phyloP scores from a whole-genome alignment of 2,113 vertebrate species.

The Nothoprocta pentlandii region DNA sequence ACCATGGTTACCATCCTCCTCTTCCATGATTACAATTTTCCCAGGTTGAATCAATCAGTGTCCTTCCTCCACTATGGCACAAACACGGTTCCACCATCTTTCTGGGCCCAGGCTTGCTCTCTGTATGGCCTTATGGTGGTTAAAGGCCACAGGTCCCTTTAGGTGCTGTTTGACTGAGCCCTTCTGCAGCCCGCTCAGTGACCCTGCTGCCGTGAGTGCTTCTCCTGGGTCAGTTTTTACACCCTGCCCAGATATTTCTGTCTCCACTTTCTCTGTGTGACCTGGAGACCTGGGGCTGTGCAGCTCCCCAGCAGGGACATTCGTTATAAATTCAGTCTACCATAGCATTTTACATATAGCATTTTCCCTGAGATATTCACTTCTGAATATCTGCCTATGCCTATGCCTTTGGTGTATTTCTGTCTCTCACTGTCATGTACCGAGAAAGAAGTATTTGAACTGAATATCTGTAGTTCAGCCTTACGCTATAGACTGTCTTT shows the following conservation, averaged over 20 bases:
- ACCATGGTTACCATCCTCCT: neutral
- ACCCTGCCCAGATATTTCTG: neutral
- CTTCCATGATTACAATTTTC: neutral
- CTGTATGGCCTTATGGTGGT: neutral
- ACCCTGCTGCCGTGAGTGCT: neutral
- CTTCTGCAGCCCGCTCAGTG: neutral
- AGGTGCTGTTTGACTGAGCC: neutral
- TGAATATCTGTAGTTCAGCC: neutral
- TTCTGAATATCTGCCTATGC: neutral
- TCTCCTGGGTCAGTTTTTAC: neutral
- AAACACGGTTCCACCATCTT: neutral
- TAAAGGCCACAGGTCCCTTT: neutral
- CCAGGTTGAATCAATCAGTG: neutral
- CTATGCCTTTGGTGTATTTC: neutral
- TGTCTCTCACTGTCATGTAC: neutral
- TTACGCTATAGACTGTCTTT: neutral
- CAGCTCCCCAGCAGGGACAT: neutral
- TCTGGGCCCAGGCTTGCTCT: neutral
- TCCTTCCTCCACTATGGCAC: neutral
- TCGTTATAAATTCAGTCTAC: neutral
- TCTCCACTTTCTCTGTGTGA: neutral
- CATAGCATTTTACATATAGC: neutral
- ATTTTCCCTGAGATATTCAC: neutral
- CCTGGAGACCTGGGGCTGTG: neutral
- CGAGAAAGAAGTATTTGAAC: neutral